Base-by-base conservation (phyloP, 2,888 invertebrate genomes). In the Villa cingulata region DNA sequence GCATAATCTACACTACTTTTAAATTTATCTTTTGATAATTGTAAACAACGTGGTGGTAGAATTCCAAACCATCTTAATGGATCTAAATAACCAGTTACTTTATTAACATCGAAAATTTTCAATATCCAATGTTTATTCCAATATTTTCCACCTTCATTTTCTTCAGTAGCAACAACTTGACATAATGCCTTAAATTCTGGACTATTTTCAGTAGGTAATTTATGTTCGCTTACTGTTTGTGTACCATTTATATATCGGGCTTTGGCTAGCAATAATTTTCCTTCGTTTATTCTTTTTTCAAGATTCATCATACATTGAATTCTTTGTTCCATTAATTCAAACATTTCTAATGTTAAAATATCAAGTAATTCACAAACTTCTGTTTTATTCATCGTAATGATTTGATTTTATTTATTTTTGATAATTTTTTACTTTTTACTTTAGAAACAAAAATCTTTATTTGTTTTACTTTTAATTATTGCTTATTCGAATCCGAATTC, bases 41-140 rank as follows among this genome's bases (percentile, higher is more conserved):
- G 78, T 58, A 92, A 69, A 61, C 81, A 81, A 59, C 82, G 81
- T 0, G 91, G 89, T 0, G 89, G 86, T 34, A 92, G 67, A 37
- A 88, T 77, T 14, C 90, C 90, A 71, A 91, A 92, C 89, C 89
- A 90, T 53, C 78, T 80, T 29, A 90, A 63, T 0, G 91, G 89
- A 63, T 91, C 65, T 58, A 70, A 59, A 27, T 64, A 66, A 3
- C 64, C 65, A 2, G 59, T 55, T 3, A 60, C 57, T 61, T 73
- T 63, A 59, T 74, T 53, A 58, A 65, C 54, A 2, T 55, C 43
- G 45, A 62, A 62, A 29, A 62, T 64, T 48, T 69, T 63, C 16
- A 74, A 48, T 18, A 62, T 54, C 32, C 71, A 63, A 37, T 58
- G 53, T 38, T 53, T 43, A 10, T 51, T 55, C 18, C 61, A 57